phyloP scores from a whole-genome alignment of 2,888 invertebrate species.

The Lithophane semibrunnea region DNA sequence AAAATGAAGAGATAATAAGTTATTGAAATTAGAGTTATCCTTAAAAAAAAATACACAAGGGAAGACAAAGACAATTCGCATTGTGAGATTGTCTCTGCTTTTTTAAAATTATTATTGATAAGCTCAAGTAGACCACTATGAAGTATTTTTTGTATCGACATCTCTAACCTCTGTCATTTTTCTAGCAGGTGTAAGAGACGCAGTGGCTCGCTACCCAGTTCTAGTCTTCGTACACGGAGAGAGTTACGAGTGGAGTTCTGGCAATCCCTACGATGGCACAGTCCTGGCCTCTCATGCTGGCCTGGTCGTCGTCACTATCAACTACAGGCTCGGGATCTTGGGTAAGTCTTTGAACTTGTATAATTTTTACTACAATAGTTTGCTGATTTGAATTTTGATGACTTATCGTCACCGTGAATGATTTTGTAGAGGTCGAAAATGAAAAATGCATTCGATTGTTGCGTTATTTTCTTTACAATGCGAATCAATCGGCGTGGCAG shows the following conservation, averaged over 20 bases:
- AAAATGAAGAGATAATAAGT: background rate
- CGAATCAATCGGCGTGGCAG: no score
- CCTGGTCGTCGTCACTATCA: conserved; percentile 96
- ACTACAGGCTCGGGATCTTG: conserved; percentile 95
- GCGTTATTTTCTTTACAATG: background rate
- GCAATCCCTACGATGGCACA: conserved; percentile 99
- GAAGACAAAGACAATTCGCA: no score
- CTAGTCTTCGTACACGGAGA: conserved; percentile 98
- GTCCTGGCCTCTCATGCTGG: conserved; percentile 98
- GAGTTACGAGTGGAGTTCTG: conserved; percentile 99
- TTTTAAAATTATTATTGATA: no score
- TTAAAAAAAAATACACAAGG: background rate
- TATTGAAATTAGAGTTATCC: background rate
- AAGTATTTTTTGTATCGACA: background rate
- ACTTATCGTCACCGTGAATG: no score
- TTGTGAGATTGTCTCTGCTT: background rate
- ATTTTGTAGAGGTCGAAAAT: background rate
- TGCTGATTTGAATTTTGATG: background rate
- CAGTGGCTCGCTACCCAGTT: conserved; percentile 94
- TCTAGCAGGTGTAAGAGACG: conserved; percentile 92
- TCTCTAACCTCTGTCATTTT: conserved; percentile 51
- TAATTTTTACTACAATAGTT: background rate
- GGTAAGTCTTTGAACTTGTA: conserved; percentile 89
- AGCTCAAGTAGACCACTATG: background rate
- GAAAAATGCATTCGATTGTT: background rate